These are phyloP conservation scores for Agonopterix heracliana DNA, from an alignment of 2,888 invertebrate genomes.

Conservation along the genomic window DNA sequence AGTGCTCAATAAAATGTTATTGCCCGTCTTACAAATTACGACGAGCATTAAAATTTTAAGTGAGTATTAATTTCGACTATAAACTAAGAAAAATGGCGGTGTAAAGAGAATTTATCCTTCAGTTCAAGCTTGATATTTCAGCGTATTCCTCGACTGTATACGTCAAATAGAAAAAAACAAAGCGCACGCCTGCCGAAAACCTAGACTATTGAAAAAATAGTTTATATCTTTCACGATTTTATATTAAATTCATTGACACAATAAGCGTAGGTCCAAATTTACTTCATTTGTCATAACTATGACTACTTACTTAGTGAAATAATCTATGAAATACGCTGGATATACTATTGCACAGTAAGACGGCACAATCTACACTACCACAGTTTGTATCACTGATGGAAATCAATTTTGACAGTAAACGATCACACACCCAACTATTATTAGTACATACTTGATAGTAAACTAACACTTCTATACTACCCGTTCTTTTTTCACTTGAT, in stretches of 20 bases:
- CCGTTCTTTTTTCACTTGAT: conserved; percentile 17
- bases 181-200: conserved; percentile 41
- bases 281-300: conserved; percentile 1
- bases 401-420: background rate
- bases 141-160: conserved; percentile 63
- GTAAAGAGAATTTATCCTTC: background rate
- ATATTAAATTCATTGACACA: conserved; percentile 46
- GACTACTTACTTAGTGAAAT: conserved; percentile 27
- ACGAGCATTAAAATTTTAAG: too few species aligned
- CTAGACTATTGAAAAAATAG: conserved; percentile 57
- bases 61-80: background rate
- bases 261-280: conserved; percentile 48
- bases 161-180: conserved; percentile 35
- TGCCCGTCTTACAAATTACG: too few species aligned
- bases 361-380: conserved; percentile 11
- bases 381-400: too few species aligned
- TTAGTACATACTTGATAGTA: too few species aligned
- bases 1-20: background rate
- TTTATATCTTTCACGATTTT: conserved; percentile 25
- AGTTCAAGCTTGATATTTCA: conserved; percentile 15
- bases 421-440: background rate
- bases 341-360: conserved; percentile 32
- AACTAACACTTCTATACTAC: conserved; percentile 1
- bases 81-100: conserved; percentile 7
- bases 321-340: conserved; percentile 15